Evolutionary conservation across 2,113 vertebrate genomes (phyloP), one percentile per base, ranked within the genome.

Genomic region (Isurus oxyrinchus): DNA sequence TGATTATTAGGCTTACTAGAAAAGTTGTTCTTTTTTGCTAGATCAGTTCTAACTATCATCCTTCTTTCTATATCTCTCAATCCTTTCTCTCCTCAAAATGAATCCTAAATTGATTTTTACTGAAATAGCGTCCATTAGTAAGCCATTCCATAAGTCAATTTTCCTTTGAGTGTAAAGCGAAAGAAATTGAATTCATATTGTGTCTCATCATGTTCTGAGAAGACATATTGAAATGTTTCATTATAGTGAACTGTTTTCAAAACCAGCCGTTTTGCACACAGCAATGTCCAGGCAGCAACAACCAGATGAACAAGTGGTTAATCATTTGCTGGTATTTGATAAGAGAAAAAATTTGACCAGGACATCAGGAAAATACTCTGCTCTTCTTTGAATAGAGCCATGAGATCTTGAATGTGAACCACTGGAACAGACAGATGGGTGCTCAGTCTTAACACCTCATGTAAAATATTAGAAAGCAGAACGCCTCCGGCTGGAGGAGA

Each of bases 71-170:
- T 79, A 16, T 14, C 11, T 35, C 31, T 76, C 72, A 76, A 79
- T 79, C 35, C 35, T 6, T 3, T 79, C 31, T 79, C 4, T 10
- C 35, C 44, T 35, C 35, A 79, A n/a, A 79, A 79, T 79, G 76
- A 91, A 31, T 59, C 27, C 55, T 61, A 19, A 91, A 91, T n/a
- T 91, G 88, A n/a, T 91, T 91, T 91, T 61, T 91, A 91, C 88
- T 91, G 88, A 27, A 91, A 91, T n/a, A 16, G 31, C 88, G 31
- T 61, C 55, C 14, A 14, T 91, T 91, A 16, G 86, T 55, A 88
- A 88, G 25, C 6, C 49, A 88, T 88, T 88, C 49, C 49, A 49
- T 86, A 21, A 86, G 49, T 55, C 44, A 27, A 88, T 44, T 44
- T 44, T 86, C 40, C 81, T 86, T 84, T 49, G n/a, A 88, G 44